Evolutionary conservation across 2,888 invertebrate species (phyloP).

Genomic region (Drosophila paranaensis): DNA sequence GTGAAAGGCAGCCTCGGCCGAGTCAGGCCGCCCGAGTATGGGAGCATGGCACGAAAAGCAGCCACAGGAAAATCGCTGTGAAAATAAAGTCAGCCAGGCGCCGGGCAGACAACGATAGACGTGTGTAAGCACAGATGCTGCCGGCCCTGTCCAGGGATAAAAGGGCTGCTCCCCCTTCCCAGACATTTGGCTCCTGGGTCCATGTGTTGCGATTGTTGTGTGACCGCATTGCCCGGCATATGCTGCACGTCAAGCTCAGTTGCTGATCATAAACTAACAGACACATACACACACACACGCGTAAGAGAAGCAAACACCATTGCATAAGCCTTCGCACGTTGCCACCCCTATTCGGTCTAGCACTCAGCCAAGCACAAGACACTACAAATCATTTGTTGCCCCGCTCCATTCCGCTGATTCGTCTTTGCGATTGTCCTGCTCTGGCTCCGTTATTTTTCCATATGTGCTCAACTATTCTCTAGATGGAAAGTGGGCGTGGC

Average conservation of each 20-base stretch:
- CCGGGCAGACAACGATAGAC: constrained; percentile 37
- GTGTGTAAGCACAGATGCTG: constrained; percentile 44
- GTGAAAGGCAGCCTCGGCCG: constrained; percentile 31
- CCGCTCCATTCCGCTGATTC: constrained; percentile 13
- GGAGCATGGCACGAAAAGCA: constrained; percentile 43
- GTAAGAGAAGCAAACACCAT: constrained; percentile 17
- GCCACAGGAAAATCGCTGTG: constrained; percentile 49
- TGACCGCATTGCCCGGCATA: constrained; percentile 61
- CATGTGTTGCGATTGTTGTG: constrained; percentile 57
- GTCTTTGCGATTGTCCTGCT: constrained; percentile 17
- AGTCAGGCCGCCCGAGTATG: constrained; percentile 24
- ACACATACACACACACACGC: constrained; percentile 34
- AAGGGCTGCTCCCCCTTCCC: constrained; percentile 4
- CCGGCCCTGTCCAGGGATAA: constrained; percentile 7
- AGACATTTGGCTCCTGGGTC: constrained; percentile 11
- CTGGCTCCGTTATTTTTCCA: constrained; percentile 13
- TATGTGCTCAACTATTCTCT: constrained; percentile 27
- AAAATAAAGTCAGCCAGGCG: constrained; percentile 53
- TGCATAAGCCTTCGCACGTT: constrained; percentile 18
- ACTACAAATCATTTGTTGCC: constrained; percentile 69
- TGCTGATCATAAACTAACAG: constrained; percentile 71
- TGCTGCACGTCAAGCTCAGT: constrained; percentile 72
- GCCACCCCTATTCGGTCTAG: constrained; percentile 4
- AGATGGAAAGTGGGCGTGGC: not conserved
- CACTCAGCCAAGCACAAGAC: constrained; percentile 41